A percentile compares a stretch with the other conserved stretches of the same genome.
Conservation (phyloP, 2,113 vertebrate genomes). For the Phylloscopus trochiloides region DNA sequence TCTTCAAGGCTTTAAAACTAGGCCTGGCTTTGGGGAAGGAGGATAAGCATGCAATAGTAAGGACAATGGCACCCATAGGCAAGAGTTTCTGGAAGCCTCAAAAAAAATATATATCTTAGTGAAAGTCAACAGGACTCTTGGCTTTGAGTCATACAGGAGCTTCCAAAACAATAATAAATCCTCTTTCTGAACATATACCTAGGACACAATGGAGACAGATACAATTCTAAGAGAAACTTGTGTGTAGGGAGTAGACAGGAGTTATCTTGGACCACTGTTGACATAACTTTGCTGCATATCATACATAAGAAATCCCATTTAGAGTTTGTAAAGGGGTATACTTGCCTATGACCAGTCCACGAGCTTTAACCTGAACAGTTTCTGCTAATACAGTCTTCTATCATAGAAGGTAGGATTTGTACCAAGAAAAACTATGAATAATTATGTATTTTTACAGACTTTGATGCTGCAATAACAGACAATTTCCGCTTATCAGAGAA, state of each 20-base stretch:
- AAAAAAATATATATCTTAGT: background rate
- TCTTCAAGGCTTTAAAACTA: background rate
- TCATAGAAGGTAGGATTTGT: background rate
- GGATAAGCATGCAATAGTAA: background rate
- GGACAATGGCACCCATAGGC: background rate
- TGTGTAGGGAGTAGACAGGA: background rate
- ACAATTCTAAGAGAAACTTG: background rate
- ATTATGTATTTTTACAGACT: background rate
- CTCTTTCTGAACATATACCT: background rate
- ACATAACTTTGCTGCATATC: background rate
- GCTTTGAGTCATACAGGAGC: background rate
- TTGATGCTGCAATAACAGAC: background rate
- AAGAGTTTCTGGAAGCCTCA: background rate
- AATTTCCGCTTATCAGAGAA: background rate
- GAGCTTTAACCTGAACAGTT: background rate
- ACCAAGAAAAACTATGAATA: background rate
- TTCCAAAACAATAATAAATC: background rate
- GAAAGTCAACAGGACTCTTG: background rate
- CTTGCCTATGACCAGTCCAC: background rate
- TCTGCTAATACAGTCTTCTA: background rate
- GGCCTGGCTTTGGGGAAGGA: background rate
- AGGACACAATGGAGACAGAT: background rate
- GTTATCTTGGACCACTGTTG: background rate
- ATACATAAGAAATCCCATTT: background rate
- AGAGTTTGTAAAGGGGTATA: background rate